Evolutionary conservation across 2,888 invertebrate genomes (phyloP).

Genomic region (Anthoptus insignis): DNA sequence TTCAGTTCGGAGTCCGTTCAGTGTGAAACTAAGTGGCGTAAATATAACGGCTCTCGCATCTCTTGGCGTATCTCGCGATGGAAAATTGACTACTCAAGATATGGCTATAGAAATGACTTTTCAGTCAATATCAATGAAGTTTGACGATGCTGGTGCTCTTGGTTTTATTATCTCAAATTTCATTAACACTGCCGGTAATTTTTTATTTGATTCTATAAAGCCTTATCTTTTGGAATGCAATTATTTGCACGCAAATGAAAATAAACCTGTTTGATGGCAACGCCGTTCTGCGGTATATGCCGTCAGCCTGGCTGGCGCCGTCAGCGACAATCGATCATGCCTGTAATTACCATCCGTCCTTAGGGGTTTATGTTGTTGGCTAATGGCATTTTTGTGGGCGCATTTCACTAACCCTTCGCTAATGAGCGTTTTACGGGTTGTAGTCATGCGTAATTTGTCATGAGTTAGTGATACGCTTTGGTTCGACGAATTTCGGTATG

Average conservation of each 20-base stretch:
- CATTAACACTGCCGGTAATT: constrained; percentile 91
- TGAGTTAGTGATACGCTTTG: background rate
- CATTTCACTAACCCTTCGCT: constrained; percentile 28
- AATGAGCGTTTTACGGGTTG: constrained; percentile 17
- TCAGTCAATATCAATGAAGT: constrained; percentile 90
- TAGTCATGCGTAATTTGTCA: constrained; percentile 1
- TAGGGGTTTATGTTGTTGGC: constrained; percentile 23
- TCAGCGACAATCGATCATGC: constrained; percentile 26
- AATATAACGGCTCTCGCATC: constrained; percentile 88
- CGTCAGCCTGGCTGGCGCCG: constrained; percentile 24
- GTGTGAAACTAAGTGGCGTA: constrained; percentile 89
- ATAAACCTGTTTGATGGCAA: too few relatives aligned
- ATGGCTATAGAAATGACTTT: constrained; percentile 92
- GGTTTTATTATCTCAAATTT: constrained; percentile 88
- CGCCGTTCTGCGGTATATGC: too few relatives aligned
- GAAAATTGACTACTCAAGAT: constrained; percentile 89
- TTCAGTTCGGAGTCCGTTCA: constrained; percentile 89
- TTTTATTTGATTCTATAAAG: constrained; percentile 93
- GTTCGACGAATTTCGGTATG: background rate
- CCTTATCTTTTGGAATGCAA: constrained; percentile 88
- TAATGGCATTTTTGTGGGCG: constrained; percentile 32
- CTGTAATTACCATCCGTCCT: constrained; percentile 26
- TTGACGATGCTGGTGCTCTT: constrained; percentile 91
- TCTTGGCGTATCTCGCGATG: constrained; percentile 89
- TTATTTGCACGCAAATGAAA: too few relatives aligned